Conservation (phyloP, 2,888 invertebrate genomes). For the Harpalus rufipes region DNA sequence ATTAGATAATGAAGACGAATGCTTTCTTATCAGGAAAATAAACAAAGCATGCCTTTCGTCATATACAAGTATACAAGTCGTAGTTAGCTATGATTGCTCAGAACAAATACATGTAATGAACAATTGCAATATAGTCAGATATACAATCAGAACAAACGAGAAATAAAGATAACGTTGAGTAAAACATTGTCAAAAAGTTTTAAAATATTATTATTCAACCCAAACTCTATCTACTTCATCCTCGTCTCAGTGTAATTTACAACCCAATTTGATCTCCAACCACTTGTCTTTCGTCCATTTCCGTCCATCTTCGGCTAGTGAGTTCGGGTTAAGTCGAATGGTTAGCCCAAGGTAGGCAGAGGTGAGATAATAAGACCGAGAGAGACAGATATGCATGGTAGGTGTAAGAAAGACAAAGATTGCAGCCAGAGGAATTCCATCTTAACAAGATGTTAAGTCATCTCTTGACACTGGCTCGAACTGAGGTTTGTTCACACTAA, state of each 20-base stretch:
- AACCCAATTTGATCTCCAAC: not conserved
- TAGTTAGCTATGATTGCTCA: not conserved
- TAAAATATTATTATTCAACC: no score
- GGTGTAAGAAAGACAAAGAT: conserved; percentile 71
- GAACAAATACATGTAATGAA: conserved; percentile 17
- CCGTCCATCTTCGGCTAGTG: conserved; percentile 67
- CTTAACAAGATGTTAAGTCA: conserved; percentile 75
- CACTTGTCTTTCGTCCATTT: conserved; percentile 18
- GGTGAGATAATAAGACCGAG: conserved; percentile 77
- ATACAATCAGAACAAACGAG: not conserved
- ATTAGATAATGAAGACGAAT: conserved; percentile 53
- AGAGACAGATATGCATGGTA: conserved; percentile 69
- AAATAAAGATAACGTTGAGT: conserved; percentile 18
- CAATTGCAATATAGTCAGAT: conserved; percentile 9
- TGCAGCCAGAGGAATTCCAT: conserved; percentile 75
- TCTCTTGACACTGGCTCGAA: conserved; percentile 72
- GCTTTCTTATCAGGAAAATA: conserved; percentile 29
- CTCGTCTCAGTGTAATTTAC: not conserved
- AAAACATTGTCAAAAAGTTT: not conserved
- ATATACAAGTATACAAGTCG: not conserved
- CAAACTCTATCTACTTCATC: not conserved
- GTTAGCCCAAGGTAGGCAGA: conserved; percentile 73
- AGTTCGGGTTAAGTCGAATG: conserved; percentile 73
- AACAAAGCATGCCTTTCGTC: conserved; percentile 17
- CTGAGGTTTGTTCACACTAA: conserved; percentile 69